Evolutionary conservation across 1,140 invertebrate species (phyloP).

Genomic region (Sarcophaga bullata): DNA sequence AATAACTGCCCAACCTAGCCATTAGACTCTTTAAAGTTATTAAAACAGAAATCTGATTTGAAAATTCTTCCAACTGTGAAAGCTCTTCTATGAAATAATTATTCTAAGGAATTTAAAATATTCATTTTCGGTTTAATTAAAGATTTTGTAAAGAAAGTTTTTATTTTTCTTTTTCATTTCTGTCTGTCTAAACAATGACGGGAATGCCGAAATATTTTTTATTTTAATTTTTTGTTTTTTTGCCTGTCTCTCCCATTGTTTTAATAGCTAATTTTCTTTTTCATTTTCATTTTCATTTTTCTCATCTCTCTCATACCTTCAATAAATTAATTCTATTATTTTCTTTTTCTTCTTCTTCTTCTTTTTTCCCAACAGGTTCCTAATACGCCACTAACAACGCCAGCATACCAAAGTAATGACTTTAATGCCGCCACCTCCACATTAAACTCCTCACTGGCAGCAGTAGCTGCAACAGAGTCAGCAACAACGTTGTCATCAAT

Average conservation of each 20-base stretch:
- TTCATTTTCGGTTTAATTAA: too few species aligned
- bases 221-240: background rate
- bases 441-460: conserved; percentile 63
- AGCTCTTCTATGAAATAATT: too few species aligned
- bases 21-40: too few species aligned
- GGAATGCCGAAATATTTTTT: background rate
- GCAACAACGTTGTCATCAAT: conserved; percentile 48
- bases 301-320: background rate
- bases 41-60: too few species aligned
- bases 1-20: too few species aligned
- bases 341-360: conserved; percentile 36
- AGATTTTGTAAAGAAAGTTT: too few species aligned
- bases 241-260: background rate
- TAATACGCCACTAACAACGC: conserved; percentile 59
- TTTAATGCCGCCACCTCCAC: conserved; percentile 24
- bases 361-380: conserved; percentile 57
- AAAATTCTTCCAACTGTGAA: too few species aligned
- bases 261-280: conserved; percentile 28
- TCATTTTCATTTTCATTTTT: background rate
- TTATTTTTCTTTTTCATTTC: too few species aligned
- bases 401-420: conserved; percentile 41
- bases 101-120: too few species aligned
- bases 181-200: too few species aligned
- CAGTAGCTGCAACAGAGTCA: conserved; percentile 47
- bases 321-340: conserved; percentile 16